Base-by-base conservation (phyloP, 2,888 invertebrate species). In the Drosophila mulleri region DNA sequence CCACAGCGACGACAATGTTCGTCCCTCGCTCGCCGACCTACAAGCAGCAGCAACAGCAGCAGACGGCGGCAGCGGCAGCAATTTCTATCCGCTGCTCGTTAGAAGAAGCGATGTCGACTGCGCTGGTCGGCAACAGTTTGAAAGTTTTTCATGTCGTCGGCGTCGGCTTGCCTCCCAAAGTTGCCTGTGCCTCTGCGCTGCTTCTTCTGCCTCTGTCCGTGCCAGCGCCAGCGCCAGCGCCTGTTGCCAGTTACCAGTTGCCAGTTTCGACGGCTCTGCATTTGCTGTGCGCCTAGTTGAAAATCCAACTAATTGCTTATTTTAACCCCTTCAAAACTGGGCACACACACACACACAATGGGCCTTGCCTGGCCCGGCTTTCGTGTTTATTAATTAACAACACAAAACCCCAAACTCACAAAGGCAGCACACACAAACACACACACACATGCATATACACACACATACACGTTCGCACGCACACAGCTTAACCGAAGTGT, bases 261-360 rank as follows among this genome's bases (percentile, higher is more conserved):
- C 71, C 73, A 67, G 80, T 78, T 82, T 87, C 83, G 60, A 69
- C 83, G 73, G 71, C 78, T 82, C 72, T 75, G 47, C 80, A 63
- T 75, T 88, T 86, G 77, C 88, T 88, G 89, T 72, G 88, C 86
- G 88, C 88, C 86, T 89, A 87, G 87, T 85, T 88, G 89, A 87
- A 87, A 87, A 89, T 87, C 87, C 87, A 89, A 87, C 87, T 87
- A 87, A 87, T 87, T 87, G 87, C 87, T 87, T 87, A 91, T 91
- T 91, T 91, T 91, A 91, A 91, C 91, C 91, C 90, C 90, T 91
- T 91, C 88, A 91, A 90, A 89, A 87, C 80, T 79, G 76, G 58
- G 78, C 80, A 78, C 63, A 82, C 78, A 72, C 70, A 75, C 79
- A 81, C 67, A 58, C 47, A 82, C 84, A 73, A 82, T 84, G 73